Evolutionary conservation across 2,797 vertebrate genomes (phyloP).

Genomic region (Gila robusta): DNA sequence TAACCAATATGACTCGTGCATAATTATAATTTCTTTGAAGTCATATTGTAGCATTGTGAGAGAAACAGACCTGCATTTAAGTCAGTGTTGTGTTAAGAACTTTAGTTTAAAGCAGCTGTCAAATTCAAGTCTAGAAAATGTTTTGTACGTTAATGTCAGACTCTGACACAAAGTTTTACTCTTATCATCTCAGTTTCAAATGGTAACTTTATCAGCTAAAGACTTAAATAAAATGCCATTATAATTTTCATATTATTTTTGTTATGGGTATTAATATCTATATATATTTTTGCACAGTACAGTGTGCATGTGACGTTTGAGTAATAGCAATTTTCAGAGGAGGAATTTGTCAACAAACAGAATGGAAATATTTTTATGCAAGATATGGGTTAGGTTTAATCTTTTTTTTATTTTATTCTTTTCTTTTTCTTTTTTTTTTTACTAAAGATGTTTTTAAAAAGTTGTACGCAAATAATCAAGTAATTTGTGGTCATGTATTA

Average conservation of each 20-base stretch:
- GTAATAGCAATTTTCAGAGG: neutral
- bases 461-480: neutral
- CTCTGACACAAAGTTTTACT: neutral
- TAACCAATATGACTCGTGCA: neutral
- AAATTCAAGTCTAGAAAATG: neutral
- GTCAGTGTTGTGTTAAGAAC: neutral
- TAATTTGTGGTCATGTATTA: neutral
- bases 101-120: constrained; percentile 9
- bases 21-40: neutral
- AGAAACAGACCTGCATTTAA: neutral
- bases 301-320: neutral
- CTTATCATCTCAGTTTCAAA: neutral
- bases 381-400: neutral
- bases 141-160: neutral
- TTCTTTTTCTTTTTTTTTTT: neutral
- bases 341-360: neutral
- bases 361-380: neutral
- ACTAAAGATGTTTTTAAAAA: neutral
- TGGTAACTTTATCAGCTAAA: neutral
- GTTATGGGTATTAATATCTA: neutral
- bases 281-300: neutral
- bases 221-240: neutral
- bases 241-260: neutral
- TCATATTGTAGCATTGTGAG: neutral
- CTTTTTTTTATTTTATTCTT: neutral